phyloP scores from a whole-genome alignment of 2,888 invertebrate genomes.

The Leptopterna dolabrata region DNA sequence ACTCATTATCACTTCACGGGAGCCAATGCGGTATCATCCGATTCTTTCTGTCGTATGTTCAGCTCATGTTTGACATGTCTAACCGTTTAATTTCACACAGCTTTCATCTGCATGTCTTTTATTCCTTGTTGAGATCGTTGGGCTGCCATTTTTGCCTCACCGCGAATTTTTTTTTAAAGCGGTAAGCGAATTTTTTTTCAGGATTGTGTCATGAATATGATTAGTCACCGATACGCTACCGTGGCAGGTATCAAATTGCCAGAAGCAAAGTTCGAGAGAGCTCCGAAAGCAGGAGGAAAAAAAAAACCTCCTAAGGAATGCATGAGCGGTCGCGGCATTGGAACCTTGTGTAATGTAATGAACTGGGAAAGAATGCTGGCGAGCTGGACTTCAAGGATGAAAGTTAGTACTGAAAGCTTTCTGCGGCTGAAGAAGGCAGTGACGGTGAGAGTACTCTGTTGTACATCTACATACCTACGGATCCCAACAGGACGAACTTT shows the following conservation, averaged over 20 bases:
- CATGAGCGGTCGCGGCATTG: neutral
- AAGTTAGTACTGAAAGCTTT: conserved; percentile 34
- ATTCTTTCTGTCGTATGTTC: too few relatives aligned
- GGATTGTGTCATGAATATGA: neutral
- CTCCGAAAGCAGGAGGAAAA: neutral
- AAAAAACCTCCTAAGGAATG: neutral
- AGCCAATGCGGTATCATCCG: too few relatives aligned
- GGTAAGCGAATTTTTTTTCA: neutral
- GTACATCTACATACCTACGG: neutral
- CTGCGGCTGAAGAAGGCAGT: conserved; percentile 4
- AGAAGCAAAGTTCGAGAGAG: neutral
- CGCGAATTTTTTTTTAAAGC: neutral
- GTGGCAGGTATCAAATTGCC: neutral
- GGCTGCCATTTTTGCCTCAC: neutral
- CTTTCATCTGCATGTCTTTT: too few relatives aligned
- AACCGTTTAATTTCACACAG: too few relatives aligned
- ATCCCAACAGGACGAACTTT: neutral
- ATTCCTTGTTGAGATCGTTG: neutral
- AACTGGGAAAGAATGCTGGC: conserved; percentile 46
- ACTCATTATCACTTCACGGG: too few relatives aligned
- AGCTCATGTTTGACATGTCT: too few relatives aligned
- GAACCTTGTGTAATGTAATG: conserved; percentile 23
- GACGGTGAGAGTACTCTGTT: conserved; percentile 35
- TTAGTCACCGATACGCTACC: neutral
- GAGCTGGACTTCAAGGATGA: conserved; percentile 42